Evolutionary conservation across 2,113 vertebrate species (phyloP).

Genomic region (Rhinolophus sinicus): DNA sequence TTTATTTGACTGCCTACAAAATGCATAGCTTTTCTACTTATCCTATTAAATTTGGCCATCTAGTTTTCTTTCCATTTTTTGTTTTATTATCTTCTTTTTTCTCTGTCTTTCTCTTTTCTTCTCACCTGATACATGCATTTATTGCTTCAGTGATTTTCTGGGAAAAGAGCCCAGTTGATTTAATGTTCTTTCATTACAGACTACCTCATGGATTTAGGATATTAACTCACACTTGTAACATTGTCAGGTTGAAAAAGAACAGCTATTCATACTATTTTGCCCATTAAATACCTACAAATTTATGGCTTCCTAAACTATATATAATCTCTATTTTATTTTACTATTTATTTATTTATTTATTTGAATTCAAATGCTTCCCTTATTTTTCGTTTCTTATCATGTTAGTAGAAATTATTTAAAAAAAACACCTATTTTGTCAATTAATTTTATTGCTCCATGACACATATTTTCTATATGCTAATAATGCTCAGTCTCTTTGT

Average conservation of each 20-base stretch:
- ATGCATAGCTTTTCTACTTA: slow-evolving; percentile 13
- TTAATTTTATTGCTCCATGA: not conserved
- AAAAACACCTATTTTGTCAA: not conserved
- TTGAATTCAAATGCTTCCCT: slow-evolving; percentile 5
- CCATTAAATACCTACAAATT: not conserved
- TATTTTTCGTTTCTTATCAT: not conserved
- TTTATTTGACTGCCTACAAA: slow-evolving; percentile 31
- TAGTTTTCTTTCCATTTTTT: not conserved
- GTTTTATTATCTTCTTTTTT: not conserved
- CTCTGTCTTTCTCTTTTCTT: not conserved
- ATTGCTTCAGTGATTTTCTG: slow-evolving; percentile 56
- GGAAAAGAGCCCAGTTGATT: slow-evolving; percentile 59
- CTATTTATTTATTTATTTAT: not conserved
- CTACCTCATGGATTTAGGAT: not conserved
- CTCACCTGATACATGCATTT: slow-evolving; percentile 14
- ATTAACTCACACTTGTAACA: not conserved
- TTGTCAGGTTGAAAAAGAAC: not conserved
- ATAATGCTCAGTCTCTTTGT: not conserved
- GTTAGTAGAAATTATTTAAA: not conserved
- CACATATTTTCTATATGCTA: not conserved
- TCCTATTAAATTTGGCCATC: not conserved
- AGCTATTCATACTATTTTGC: not conserved
- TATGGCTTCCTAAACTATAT: not conserved
- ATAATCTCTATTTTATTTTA: not conserved
- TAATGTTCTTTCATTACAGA: slow-evolving; percentile 46